These are phyloP conservation scores for Leptocoma aspasia DNA, from an alignment of 2,113 vertebrate genomes.

Conservation along the genomic window DNA sequence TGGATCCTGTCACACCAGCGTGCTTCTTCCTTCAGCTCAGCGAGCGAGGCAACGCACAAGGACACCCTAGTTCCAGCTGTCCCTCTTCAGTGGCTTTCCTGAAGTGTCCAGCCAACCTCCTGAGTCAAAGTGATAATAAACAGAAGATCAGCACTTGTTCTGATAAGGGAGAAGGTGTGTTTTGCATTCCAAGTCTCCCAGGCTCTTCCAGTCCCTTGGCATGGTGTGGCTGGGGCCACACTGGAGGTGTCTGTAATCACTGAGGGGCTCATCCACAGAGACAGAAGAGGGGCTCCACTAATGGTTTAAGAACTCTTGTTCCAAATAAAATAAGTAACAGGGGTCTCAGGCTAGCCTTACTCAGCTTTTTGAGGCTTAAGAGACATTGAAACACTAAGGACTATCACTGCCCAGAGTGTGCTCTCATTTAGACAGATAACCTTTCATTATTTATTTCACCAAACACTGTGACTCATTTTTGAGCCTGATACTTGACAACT, in stretches of 20 bases:
- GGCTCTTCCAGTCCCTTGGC: fast-evolving
- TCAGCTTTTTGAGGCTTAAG: background rate
- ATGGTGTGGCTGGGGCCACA: background rate
- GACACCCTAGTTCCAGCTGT: background rate
- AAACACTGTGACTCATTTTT: background rate
- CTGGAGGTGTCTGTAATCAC: background rate
- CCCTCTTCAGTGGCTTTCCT: background rate
- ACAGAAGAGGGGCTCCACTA: background rate
- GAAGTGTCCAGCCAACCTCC: background rate
- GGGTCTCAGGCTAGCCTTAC: background rate
- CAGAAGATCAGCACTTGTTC: background rate
- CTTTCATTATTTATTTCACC: background rate
- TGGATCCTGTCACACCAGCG: background rate
- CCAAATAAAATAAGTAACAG: background rate
- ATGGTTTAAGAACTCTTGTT: background rate
- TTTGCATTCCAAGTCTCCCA: background rate
- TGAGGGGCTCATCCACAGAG: background rate
- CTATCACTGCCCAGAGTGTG: background rate
- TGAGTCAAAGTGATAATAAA: background rate
- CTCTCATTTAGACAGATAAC: background rate
- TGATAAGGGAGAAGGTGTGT: background rate
- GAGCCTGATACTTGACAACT: background rate
- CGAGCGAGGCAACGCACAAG: fast-evolving
- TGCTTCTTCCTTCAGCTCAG: background rate
- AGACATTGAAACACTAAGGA: background rate